Percentiles rank a stretch among this genome's conserved stretches.
Evolutionary conservation across 2,888 invertebrate species (phyloP).

Genomic region (Zeuzera pyrina): DNA sequence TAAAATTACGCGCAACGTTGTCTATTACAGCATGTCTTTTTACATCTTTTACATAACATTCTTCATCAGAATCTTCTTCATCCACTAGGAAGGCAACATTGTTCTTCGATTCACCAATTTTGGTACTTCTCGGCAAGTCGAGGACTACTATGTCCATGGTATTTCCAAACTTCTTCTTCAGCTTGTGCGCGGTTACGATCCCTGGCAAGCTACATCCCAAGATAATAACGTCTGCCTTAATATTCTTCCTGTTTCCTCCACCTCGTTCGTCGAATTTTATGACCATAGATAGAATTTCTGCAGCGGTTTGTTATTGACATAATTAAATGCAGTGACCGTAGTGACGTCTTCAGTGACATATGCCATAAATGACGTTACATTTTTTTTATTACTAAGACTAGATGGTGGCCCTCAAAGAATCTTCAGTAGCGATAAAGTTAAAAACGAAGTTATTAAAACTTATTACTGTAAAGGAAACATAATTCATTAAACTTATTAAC

Average conservation of each 20-base stretch:
- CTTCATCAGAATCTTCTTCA: constrained; percentile 14
- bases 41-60: constrained; percentile 7
- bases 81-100: constrained; percentile 41
- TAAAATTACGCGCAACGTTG: constrained; percentile 35
- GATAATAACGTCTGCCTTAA: constrained; percentile 56
- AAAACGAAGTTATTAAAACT: no score
- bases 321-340: no score
- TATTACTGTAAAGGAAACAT: no score
- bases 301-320: no score
- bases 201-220: constrained; percentile 60
- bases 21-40: constrained; percentile 12
- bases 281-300: no score
- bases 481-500: no score
- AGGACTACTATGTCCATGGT: constrained; percentile 54
- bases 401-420: no score
- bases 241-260: constrained; percentile 13
- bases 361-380: no score
- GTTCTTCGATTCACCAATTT: constrained; percentile 25
- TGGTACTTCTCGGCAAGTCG: constrained; percentile 27
- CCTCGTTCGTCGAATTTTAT: constrained; percentile 12
- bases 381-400: no score
- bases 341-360: no score
- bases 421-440: no score
- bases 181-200: constrained; percentile 55
- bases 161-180: constrained; percentile 52